Evolutionary conservation across 1,140 invertebrate genomes (phyloP), one percentile per base, ranked within the genome.

Genomic region (Ceratina calcarata): DNA sequence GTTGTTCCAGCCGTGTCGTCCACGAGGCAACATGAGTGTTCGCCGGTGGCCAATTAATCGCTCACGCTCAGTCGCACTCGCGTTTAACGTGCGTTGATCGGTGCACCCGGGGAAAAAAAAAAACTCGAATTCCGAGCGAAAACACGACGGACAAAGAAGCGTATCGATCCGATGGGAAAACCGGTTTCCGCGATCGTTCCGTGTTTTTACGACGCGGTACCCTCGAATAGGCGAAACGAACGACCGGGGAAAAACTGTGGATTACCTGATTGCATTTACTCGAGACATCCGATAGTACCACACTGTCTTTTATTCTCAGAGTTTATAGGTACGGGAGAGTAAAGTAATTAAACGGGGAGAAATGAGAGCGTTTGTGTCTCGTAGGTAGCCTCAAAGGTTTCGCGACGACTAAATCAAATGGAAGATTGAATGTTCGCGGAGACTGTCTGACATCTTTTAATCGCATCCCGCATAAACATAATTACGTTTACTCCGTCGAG

Each of bases 31-130:
- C 27, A 58, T 60, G 66, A 22, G 53, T 57, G 71, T 57, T 53
- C 53, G 62, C 53, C 69, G 58, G 57, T 71, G 68, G 70, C 70
- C 82, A 81, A 88, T 85, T 88, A 84, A 87, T 88, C 80, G 81
- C 72, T 68, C 71, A 75, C 75, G 81, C 51, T 79, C 55, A 74
- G 27, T 81, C 71, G 60, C 58, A 55, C 20, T 70, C 75, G 76
- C 70, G 67, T 72, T 71, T 61, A 32, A 20, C 66, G 49, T 58
- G 37, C 37, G 60, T 69, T 24, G 67, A 67, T 77, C 72, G 72
- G 51, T 37, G 32, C 6, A 16, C 24, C 2, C 61, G 20, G 37
- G 57, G 24, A 69, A 73, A 53, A 45, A 45, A 45, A 45, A 45
- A 3, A 45, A 45, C 37, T 20, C 22, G 78, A 67, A 64, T 71